Percentiles rank a stretch among this genome's conserved stretches.
These are phyloP conservation scores for Drosophila guanche DNA, from an alignment of 1,140 invertebrate species.

Conservation along the genomic window DNA sequence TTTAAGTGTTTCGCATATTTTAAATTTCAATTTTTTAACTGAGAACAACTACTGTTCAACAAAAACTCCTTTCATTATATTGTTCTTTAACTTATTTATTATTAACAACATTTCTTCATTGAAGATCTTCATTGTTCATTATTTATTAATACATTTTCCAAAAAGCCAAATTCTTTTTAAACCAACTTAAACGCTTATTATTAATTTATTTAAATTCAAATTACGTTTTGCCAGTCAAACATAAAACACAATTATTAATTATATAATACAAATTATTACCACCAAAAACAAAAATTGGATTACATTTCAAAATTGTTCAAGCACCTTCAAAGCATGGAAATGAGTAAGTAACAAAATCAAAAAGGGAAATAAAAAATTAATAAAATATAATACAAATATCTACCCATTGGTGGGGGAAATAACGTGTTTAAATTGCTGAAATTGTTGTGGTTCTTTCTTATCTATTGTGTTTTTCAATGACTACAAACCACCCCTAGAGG, in stretches of 20 bases:
- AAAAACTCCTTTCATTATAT: not conserved
- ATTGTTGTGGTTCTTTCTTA: no score
- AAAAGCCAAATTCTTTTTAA: conserved; percentile 46
- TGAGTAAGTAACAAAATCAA: conserved; percentile 54
- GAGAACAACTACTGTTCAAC: not conserved
- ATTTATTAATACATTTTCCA: not conserved
- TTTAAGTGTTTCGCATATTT: conserved; percentile 29
- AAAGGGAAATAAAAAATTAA: not conserved
- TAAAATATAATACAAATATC: not conserved
- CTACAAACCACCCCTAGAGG: no score
- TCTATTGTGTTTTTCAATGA: no score
- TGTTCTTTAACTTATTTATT: conserved; percentile 8
- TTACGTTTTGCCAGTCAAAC: conserved; percentile 30
- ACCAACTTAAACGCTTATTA: conserved; percentile 28
- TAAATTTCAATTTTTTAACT: conserved; percentile 9
- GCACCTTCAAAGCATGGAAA: conserved; percentile 28
- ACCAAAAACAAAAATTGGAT: conserved; percentile 51
- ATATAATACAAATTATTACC: conserved; percentile 26
- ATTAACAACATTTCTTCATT: not conserved
- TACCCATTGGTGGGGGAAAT: not conserved
- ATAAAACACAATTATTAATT: not conserved
- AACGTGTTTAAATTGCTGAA: no score
- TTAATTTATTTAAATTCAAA: conserved; percentile 35
- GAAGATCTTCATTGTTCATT: no score
- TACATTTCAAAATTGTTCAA: conserved; percentile 44